Evolutionary conservation across 1,140 invertebrate genomes (phyloP).

Genomic region (Eumeta japonica): DNA sequence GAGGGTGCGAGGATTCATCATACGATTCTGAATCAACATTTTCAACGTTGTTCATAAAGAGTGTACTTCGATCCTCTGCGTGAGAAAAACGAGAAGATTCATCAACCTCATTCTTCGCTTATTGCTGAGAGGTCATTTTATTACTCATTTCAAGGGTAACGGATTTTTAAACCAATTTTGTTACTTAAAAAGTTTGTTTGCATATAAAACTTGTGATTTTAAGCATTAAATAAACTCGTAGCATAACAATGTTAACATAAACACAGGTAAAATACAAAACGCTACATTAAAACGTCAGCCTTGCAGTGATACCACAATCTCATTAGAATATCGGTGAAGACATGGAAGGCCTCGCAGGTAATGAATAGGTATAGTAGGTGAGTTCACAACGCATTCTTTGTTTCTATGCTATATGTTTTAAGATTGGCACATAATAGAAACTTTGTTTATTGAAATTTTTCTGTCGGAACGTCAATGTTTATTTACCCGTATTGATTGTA

Average conservation of each 20-base stretch:
- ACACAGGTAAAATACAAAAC: neutral
- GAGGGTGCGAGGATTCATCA: conserved; percentile 1
- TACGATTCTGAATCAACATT: neutral
- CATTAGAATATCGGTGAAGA: neutral
- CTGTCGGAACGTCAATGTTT: no score
- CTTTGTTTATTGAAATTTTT: no score
- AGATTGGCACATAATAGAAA: neutral
- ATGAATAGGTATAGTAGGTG: neutral
- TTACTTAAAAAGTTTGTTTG: no score
- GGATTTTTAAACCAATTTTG: no score
- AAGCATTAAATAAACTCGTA: neutral
- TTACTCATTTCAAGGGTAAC: neutral
- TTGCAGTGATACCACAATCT: neutral
- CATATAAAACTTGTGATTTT: neutral
- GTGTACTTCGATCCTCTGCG: neutral
- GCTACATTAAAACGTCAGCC: neutral
- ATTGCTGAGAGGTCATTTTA: neutral
- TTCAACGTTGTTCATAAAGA: neutral
- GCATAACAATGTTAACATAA: neutral
- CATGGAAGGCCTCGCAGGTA: neutral
- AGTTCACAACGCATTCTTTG: conserved; percentile 1
- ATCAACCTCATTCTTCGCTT: neutral
- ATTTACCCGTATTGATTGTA: no score
- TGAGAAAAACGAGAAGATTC: neutral
- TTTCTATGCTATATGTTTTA: conserved; percentile 1